A percentile compares a stretch with the other conserved stretches of the same genome.
phyloP scores from a whole-genome alignment of 2,888 invertebrate genomes.

The Cephus nigrinus region DNA sequence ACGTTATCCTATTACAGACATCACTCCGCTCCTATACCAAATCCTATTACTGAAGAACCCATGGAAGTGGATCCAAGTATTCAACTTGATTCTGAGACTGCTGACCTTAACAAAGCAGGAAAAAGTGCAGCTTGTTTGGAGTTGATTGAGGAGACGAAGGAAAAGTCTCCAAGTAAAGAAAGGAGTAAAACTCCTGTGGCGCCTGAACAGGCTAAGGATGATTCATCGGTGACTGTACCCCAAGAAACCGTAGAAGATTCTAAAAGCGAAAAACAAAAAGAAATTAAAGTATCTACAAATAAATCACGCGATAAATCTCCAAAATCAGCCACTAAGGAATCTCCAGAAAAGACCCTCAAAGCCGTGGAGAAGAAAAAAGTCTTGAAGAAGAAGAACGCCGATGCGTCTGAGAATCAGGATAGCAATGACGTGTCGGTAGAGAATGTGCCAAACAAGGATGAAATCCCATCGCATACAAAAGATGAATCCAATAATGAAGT shows the following conservation, averaged over 20 bases:
- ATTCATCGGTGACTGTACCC: conserved; percentile 14
- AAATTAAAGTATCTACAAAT: conserved; percentile 28
- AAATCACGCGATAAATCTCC: conserved; percentile 40
- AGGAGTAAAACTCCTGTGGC: conserved; percentile 61
- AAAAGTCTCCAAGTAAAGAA: conserved; percentile 60
- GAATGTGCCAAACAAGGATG: conserved; percentile 29
- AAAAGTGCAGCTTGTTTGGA: conserved; percentile 65
- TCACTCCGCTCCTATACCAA: conserved; percentile 56
- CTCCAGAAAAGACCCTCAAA: conserved; percentile 42
- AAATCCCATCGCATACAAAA: conserved; percentile 22
- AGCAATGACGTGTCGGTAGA: conserved; percentile 31
- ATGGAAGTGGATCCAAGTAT: conserved; percentile 54
- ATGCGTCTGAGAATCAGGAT: conserved; percentile 30
- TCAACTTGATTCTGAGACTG: conserved; percentile 23
- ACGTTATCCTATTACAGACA: conserved; percentile 37
- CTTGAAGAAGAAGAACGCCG: conserved; percentile 61
- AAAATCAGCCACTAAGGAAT: conserved; percentile 33
- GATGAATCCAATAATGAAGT: conserved; percentile 28
- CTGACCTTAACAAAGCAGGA: conserved; percentile 43
- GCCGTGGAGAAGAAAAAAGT: conserved; percentile 53
- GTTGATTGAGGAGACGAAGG: conserved; percentile 65
- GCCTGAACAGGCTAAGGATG: conserved; percentile 53
- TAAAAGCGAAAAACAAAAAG: conserved; percentile 27
- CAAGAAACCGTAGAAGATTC: background rate
- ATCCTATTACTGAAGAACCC: conserved; percentile 53